Evolutionary conservation across 2,888 invertebrate genomes (phyloP).

Genomic region (Rhyacophila evoluta): DNA sequence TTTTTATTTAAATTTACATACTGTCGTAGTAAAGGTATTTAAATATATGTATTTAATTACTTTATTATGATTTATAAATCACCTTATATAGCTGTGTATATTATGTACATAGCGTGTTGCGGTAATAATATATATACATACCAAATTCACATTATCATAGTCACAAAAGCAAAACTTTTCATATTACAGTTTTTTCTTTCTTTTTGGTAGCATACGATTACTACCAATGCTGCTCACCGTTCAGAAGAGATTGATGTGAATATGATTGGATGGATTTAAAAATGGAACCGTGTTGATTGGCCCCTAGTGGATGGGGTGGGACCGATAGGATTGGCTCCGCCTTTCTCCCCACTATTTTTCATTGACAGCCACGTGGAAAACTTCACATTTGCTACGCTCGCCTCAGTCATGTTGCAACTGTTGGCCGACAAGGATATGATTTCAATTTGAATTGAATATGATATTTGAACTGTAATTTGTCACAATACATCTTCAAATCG

Average conservation of each 20-base stretch:
- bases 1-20: too few species aligned
- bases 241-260: slow-evolving; percentile 52
- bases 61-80: too few species aligned
- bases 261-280: slow-evolving; percentile 55
- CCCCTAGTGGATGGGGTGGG: slow-evolving; percentile 49
- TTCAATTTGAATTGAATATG: too few species aligned
- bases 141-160: background rate
- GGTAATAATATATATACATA: too few species aligned
- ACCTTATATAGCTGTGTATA: too few species aligned
- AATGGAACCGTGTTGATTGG: slow-evolving; percentile 55
- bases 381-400: slow-evolving; percentile 34
- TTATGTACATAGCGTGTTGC: too few species aligned
- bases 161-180: background rate
- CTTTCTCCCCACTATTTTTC: slow-evolving; percentile 42
- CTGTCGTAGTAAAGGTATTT: too few species aligned
- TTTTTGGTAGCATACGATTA: background rate
- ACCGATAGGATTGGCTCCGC: slow-evolving; percentile 43
- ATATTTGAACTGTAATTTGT: too few species aligned
- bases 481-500: too few species aligned
- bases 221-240: slow-evolving; percentile 27
- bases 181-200: background rate
- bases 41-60: too few species aligned
- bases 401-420: slow-evolving; percentile 38
- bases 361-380: slow-evolving; percentile 46
- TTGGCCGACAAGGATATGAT: background rate